Conservation (phyloP, 2,113 vertebrate species). For the Pseudorasbora parva region DNA sequence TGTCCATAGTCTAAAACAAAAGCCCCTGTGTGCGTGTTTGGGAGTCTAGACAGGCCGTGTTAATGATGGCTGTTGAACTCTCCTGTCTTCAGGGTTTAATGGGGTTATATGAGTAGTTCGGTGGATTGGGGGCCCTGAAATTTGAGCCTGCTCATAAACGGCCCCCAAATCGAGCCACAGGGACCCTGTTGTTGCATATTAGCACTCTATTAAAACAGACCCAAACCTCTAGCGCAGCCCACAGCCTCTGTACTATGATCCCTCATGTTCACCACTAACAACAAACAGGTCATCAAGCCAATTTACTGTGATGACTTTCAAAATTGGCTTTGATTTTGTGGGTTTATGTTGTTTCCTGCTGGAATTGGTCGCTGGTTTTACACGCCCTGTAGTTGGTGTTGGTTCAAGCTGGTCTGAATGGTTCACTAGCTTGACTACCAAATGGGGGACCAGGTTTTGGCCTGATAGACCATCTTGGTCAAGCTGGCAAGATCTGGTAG, state of each 20-base stretch:
- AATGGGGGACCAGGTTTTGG: not conserved
- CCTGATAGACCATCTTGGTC: not conserved
- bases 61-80: constrained; percentile 39
- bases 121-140: constrained; percentile 33
- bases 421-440: not conserved
- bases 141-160: not conserved
- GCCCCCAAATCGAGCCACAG: not conserved
- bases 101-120: not conserved
- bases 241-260: not conserved
- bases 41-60: constrained; percentile 42
- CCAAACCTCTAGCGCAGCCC: not conserved
- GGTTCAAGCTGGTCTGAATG: not conserved
- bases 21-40: not conserved
- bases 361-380: not conserved
- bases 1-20: not conserved
- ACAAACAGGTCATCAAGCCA: constrained; percentile 1
- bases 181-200: not conserved
- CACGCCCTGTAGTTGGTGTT: not conserved
- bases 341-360: constrained; percentile 8
- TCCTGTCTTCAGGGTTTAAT: constrained; percentile 17
- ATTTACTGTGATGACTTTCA: not conserved
- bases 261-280: not conserved
- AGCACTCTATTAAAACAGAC: not conserved
- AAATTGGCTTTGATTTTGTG: constrained; percentile 20
- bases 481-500: not conserved